Base-by-base conservation (phyloP, 2,797 vertebrate genomes). In the Aplochiton taeniatus region DNA sequence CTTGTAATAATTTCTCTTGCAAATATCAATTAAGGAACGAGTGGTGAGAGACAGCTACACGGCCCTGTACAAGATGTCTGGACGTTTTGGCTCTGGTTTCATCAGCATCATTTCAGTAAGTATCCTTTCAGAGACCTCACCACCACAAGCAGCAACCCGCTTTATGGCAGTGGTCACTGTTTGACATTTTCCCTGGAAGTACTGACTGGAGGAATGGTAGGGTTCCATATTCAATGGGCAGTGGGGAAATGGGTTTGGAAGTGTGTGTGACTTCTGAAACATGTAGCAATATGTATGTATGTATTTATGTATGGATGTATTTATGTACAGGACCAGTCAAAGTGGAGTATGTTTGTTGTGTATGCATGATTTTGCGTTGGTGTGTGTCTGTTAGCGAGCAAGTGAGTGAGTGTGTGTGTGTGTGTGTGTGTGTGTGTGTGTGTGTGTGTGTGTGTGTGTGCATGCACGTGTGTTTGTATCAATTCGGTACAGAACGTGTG, bases 131-230 rank as follows among this genome's bases (percentile, higher is more conserved):
- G 3, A 31, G 31, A 31, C 31, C 31, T 31, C 31, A 31, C 31
- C 19, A 68, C 63, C 46, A 61, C 63, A 63, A 8, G 58, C 19
- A 62, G 57, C 58, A n/a, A 60, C 58, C 11, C 51, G 56, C 60
- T 61, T 68, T 42, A 74, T 65, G 47, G 31, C 57, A 48, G 61
- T 55, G 57, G 67, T 71, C 51, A 7, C 51, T 46, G 43, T 56
- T 60, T 72, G 66, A 73, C 70, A 75, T 67, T 63, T 73, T 69
- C 63, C 45, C 66, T 53, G 64, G 63, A 63, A 20, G 48, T 52
- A 51, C 31, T 63, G 59, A 68, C 19, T 65, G n/a, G 49, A 11
- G 51, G 46, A 50, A 43, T 8, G 5, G 41, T 61, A 52, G 56
- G 64, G 11, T 68, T 6, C 31, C 31, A 64, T 59, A 45, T 18